These are phyloP conservation scores for Diachrysia chrysitis DNA, from an alignment of 2,888 invertebrate genomes.

Conservation along the genomic window DNA sequence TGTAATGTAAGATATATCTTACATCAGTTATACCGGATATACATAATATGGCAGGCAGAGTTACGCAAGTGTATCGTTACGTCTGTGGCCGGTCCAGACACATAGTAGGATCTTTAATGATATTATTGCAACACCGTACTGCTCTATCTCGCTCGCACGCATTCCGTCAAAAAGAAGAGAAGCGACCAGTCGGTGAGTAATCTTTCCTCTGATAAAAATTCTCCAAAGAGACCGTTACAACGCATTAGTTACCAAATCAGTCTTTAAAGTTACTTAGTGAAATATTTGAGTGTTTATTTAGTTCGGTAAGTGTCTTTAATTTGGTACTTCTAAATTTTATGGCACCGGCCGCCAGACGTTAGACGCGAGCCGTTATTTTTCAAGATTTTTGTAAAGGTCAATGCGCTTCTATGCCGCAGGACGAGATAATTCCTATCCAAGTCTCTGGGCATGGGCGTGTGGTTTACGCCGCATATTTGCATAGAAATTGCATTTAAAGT, in stretches of 20 bases:
- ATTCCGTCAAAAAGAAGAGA: slow-evolving; percentile 79
- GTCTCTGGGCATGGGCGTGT: slow-evolving; percentile 68
- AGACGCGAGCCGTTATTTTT: slow-evolving; percentile 84
- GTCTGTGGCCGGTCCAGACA: too few species aligned
- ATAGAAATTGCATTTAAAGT: slow-evolving; percentile 59
- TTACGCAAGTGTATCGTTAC: too few species aligned
- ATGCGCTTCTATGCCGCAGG: slow-evolving; percentile 76
- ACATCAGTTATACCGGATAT: too few species aligned
- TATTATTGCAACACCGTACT: slow-evolving; percentile 55
- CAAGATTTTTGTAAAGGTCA: slow-evolving; percentile 83
- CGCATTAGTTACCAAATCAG: slow-evolving; percentile 23
- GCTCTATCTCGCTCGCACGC: slow-evolving; percentile 67
- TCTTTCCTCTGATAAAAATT: slow-evolving; percentile 65
- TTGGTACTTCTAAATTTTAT: slow-evolving; percentile 30
- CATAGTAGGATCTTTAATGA: slow-evolving; percentile 27
- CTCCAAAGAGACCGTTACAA: slow-evolving; percentile 32
- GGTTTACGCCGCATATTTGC: slow-evolving; percentile 66
- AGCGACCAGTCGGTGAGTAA: slow-evolving; percentile 80
- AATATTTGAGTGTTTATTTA: slow-evolving; percentile 24
- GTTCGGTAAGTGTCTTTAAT: slow-evolving; percentile 56
- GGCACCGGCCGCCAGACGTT: slow-evolving; percentile 59
- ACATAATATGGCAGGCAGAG: too few species aligned
- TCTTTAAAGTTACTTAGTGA: slow-evolving; percentile 38
- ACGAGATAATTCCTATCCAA: slow-evolving; percentile 63
- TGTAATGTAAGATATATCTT: too few species aligned